Conservation (phyloP, 1,140 invertebrate genomes). For the Drosophila leontia region DNA sequence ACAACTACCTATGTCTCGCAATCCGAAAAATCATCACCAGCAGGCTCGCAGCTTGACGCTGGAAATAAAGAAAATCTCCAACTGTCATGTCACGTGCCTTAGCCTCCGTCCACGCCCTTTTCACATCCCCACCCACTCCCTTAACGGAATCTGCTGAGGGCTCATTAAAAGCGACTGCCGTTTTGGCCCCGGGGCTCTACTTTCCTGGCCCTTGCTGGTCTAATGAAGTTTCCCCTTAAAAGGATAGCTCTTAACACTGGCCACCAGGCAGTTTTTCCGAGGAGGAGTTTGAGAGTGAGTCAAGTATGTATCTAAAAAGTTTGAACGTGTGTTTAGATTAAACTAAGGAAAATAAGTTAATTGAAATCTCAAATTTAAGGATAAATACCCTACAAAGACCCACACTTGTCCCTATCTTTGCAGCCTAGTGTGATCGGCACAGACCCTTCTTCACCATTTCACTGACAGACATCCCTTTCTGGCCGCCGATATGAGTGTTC, state of each 20-base stretch:
- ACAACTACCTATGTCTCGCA: conserved; percentile 58
- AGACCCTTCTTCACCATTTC: not conserved
- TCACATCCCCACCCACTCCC: not conserved
- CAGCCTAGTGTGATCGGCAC: not conserved
- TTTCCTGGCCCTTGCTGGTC: conserved; percentile 9
- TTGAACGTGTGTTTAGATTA: too few species aligned
- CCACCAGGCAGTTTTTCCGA: not conserved
- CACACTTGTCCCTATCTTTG: not conserved
- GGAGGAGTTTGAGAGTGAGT: not conserved
- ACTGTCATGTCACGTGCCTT: conserved; percentile 54
- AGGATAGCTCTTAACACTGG: conserved; percentile 30
- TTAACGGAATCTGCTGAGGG: conserved; percentile 32
- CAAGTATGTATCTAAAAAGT: not conserved
- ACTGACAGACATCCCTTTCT: not conserved
- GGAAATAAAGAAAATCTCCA: conserved; percentile 48
- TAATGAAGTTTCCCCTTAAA: conserved; percentile 59
- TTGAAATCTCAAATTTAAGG: not conserved
- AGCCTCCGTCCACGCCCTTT: not conserved
- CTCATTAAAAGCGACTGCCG: conserved; percentile 67
- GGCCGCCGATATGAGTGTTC: conserved; percentile 9
- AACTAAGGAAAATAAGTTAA: not conserved
- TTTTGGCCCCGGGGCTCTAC: conserved; percentile 16
- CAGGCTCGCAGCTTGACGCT: conserved; percentile 44
- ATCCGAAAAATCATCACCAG: conserved; percentile 58
- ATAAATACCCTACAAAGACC: not conserved